Base-by-base conservation (phyloP, 2,888 invertebrate genomes). In the Philhelius pedissequus region DNA sequence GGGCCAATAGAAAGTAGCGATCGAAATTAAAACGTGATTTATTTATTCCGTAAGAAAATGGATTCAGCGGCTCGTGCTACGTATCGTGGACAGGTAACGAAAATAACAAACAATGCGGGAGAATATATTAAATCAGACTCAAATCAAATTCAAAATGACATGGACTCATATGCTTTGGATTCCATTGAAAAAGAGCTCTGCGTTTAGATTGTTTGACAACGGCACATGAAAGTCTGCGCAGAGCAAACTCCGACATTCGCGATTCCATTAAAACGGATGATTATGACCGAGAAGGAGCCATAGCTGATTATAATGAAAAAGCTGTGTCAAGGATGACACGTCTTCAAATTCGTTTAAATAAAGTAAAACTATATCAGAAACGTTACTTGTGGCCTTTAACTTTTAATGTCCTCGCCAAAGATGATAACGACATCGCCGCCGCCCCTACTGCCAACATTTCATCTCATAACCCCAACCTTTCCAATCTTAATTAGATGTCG, bases 341-440 rank as follows among this genome's bases (percentile, higher is more conserved):
- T n/a, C n/a, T n/a, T n/a, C n/a, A n/a, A n/a, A n/a, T n/a, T n/a
- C n/a, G n/a, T n/a, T n/a, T n/a, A n/a, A n/a, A 56, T 13, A 70
- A 70, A 15, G 56, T 70, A 43, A 70, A 56, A 56, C 56, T 18
- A 43, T 56, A 45, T n/a, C 70, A 70, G 20, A 70, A 60, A 11
- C 27, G 43, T 18, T 30, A 40, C 3, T 38, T 40, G 22, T 38
- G 20, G 48, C 32, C 64, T 3, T 32, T 18, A 48, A n/a, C 9
- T n/a, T n/a, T n/a, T n/a, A n/a, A n/a, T n/a, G n/a, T n/a, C 27
- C 3, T 11, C 27, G 13, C 22, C 40, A 25, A 62, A 4, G 60
- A 15, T 30, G 11, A 25, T 6, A 32, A n/a, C 35, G n/a, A 25
- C 40, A 38, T 11, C n/a, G 3, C 2, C 6, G n/a, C 43, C 38